These are phyloP conservation scores for Pithys albifrons DNA, from an alignment of 2,113 vertebrate species.

Conservation along the genomic window DNA sequence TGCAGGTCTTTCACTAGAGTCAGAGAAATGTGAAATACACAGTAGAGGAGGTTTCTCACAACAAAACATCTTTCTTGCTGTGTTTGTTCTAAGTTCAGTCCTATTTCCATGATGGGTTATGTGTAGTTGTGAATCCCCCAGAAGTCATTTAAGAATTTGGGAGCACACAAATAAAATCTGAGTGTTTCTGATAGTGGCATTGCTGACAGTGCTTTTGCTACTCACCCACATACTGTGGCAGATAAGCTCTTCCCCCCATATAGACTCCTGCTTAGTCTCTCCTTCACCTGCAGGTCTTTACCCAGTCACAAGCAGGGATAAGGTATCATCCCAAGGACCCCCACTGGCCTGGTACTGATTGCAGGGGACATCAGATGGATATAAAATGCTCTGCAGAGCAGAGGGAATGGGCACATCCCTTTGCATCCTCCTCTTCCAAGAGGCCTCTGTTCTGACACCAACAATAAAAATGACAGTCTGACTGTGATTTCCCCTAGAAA, in stretches of 20 bases:
- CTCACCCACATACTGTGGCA: rapidly evolving
- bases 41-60: neutral
- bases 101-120: neutral
- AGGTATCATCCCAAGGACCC: neutral
- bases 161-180: neutral
- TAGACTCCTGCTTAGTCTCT: neutral
- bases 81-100: neutral
- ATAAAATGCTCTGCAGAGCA: neutral
- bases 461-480: neutral
- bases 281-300: neutral
- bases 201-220: neutral
- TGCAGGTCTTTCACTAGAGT: neutral
- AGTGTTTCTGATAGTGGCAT: neutral
- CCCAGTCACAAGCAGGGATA: neutral
- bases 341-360: neutral
- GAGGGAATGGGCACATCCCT: neutral
- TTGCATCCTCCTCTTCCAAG: neutral
- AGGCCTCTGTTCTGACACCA: neutral
- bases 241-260: neutral
- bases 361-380: rapidly evolving
- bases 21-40: neutral
- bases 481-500: neutral
- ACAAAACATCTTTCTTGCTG: neutral
- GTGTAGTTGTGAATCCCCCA: neutral
- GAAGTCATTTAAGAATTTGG: neutral